A percentile compares a stretch with the other conserved stretches of the same genome.
phyloP scores from a whole-genome alignment of 2,888 invertebrate genomes.

The Steinernema hermaphroditum region DNA sequence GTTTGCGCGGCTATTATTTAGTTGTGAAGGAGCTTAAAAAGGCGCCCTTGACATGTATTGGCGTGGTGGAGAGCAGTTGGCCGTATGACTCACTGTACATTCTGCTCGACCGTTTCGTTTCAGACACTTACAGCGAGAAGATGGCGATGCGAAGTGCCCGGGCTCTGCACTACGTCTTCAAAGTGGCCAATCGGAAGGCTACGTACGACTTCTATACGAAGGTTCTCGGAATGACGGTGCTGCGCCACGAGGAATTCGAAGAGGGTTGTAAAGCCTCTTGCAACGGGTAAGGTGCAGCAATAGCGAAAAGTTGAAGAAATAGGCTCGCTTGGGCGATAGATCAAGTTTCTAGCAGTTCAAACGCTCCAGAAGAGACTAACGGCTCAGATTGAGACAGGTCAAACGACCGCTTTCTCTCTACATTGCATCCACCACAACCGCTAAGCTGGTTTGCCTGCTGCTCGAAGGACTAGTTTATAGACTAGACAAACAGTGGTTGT shows the following conservation, averaged over 20 bases:
- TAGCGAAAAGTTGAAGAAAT: too few relatives aligned
- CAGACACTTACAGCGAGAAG: background rate
- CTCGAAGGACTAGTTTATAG: too few relatives aligned
- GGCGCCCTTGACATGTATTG: slow-evolving; percentile 25
- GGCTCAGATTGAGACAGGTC: too few relatives aligned
- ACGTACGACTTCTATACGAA: slow-evolving; percentile 86
- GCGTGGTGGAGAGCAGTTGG: background rate
- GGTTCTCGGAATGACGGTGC: slow-evolving; percentile 89
- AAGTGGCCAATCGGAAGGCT: slow-evolving; percentile 84
- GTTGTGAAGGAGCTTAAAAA: background rate
- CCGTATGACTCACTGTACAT: background rate
- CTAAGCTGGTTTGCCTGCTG: too few relatives aligned
- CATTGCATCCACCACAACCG: too few relatives aligned
- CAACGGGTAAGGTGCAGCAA: slow-evolving; percentile 87
- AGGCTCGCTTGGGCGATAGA: too few relatives aligned
- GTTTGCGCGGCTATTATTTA: background rate
- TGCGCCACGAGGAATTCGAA: slow-evolving; percentile 91
- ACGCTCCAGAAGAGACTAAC: too few relatives aligned
- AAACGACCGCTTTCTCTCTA: too few relatives aligned
- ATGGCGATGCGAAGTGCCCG: slow-evolving; percentile 68
- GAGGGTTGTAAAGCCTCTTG: slow-evolving; percentile 95
- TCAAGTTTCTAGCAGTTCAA: too few relatives aligned
- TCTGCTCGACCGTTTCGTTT: background rate
- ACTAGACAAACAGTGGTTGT: too few relatives aligned
- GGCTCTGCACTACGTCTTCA: slow-evolving; percentile 92